Evolutionary conservation across 35 echinoderm and acorn worm species (phyloP).

Genomic region (Lytechinus pictus): DNA sequence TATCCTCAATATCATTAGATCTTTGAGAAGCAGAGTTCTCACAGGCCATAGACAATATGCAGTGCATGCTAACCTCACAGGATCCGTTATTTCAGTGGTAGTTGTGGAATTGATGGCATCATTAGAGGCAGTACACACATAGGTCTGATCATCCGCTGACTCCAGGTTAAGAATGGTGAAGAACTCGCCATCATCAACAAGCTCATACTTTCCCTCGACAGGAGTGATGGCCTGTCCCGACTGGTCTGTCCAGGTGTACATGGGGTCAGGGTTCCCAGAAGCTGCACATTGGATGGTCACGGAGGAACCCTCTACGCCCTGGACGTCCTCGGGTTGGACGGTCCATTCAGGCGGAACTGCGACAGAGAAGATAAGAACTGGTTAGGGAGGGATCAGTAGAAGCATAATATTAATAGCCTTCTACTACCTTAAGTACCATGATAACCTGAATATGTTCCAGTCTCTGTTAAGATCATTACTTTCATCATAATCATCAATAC

Average conservation of each 20-base stretch:
- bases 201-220: neutral
- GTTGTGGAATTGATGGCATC: conserved; percentile 28
- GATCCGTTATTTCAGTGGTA: neutral
- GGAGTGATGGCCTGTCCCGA: neutral
- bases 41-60: too few relatives aligned
- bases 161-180: conserved; percentile 15
- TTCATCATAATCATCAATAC: too few relatives aligned
- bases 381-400: too few relatives aligned
- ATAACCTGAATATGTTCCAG: too few relatives aligned
- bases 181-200: neutral
- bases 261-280: conserved; percentile 17
- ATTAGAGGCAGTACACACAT: conserved; percentile 18
- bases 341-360: conserved; percentile 33
- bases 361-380: neutral
- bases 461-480: too few relatives aligned
- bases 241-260: neutral
- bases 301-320: neutral
- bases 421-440: too few relatives aligned
- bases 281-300: neutral
- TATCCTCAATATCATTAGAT: too few relatives aligned
- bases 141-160: neutral
- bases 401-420: too few relatives aligned
- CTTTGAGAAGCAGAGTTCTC: too few relatives aligned
- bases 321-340: neutral
- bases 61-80: neutral